A percentile compares a stretch with the other conserved stretches of the same genome.
Conservation (phyloP, 2,113 vertebrate genomes). For the Anarhynchus alexandrinus region DNA sequence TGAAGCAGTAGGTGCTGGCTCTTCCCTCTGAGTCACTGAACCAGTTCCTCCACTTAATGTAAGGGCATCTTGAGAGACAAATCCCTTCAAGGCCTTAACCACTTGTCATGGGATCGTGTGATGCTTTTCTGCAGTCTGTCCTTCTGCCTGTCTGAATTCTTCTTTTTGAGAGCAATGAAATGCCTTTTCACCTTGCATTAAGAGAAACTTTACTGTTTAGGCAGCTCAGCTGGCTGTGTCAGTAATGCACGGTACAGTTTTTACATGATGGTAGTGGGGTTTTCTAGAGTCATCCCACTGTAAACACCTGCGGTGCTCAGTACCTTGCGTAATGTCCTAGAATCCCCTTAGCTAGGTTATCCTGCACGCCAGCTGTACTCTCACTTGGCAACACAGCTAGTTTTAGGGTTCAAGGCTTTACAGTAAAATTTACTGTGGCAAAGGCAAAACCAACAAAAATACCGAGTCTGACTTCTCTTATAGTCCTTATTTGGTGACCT, state of each 20-base stretch:
- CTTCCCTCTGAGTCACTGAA: conserved; percentile 3
- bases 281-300: neutral
- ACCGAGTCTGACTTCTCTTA: neutral
- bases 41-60: conserved; percentile 3
- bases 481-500: neutral
- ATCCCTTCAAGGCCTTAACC: neutral
- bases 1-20: neutral
- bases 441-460: neutral
- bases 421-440: neutral
- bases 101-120: neutral
- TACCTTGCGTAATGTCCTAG: neutral
- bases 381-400: neutral
- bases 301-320: neutral
- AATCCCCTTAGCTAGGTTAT: neutral
- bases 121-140: neutral
- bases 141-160: neutral
- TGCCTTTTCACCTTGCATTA: neutral
- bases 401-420: neutral
- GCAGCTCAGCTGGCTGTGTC: neutral
- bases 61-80: neutral
- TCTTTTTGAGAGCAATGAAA: neutral
- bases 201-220: neutral
- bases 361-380: neutral
- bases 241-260: neutral
- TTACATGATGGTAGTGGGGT: neutral